phyloP scores from a whole-genome alignment of 2,113 vertebrate genomes.

The Toxotes jaculatrix region DNA sequence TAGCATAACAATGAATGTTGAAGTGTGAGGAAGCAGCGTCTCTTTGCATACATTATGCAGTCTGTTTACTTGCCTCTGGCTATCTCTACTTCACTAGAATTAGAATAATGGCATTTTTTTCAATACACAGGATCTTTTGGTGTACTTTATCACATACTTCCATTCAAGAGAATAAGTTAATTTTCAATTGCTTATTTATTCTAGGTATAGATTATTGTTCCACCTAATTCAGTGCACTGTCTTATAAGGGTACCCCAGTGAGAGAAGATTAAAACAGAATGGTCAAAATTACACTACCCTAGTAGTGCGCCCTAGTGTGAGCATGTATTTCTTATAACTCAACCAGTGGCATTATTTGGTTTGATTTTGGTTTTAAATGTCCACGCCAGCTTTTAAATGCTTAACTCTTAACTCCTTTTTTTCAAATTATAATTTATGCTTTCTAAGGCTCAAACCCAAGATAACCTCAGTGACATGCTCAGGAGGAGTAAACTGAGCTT shows the following conservation, averaged over 20 bases:
- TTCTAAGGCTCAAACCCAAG: neutral
- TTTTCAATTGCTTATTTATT: neutral
- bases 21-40: constrained; percentile 16
- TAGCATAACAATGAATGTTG: constrained; percentile 12
- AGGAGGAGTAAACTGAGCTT: neutral
- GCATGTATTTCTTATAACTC: neutral
- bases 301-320: neutral
- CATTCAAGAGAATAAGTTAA: neutral
- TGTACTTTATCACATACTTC: constrained; percentile 9
- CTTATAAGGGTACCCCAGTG: neutral
- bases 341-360: neutral
- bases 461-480: neutral
- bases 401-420: neutral
- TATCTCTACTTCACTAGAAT: neutral
- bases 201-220: neutral
- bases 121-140: neutral
- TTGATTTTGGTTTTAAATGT: neutral
- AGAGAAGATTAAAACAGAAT: neutral
- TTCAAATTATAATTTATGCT: neutral
- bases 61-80: constrained; percentile 29
- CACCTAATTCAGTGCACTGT: neutral
- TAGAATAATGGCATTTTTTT: constrained; percentile 3
- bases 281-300: neutral
- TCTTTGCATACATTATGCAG: constrained; percentile 35
- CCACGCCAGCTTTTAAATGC: neutral